A percentile compares a stretch with the other conserved stretches of the same genome.
Evolutionary conservation across 2,797 vertebrate genomes (phyloP).

Genomic region (Peromyscus aztecus): DNA sequence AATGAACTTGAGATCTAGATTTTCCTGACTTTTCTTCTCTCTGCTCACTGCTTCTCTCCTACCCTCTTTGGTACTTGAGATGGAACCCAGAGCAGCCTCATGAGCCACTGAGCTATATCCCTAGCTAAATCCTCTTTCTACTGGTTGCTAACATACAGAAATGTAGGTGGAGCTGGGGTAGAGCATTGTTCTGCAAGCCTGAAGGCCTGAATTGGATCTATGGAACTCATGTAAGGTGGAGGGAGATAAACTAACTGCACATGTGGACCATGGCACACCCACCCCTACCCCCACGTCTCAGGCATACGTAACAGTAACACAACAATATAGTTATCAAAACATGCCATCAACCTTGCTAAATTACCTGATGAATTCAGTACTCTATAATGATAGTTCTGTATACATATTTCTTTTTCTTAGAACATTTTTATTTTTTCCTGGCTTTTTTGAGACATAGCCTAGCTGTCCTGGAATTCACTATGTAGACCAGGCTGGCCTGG

Average conservation of each 20-base stretch:
- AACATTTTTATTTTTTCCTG: background rate
- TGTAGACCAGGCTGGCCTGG: background rate
- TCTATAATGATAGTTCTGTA: background rate
- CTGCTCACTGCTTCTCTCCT: no score
- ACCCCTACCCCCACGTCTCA: background rate
- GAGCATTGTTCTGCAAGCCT: background rate
- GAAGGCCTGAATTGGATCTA: background rate
- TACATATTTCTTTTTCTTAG: background rate
- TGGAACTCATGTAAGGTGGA: background rate
- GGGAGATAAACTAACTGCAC: background rate
- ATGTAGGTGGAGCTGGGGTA: background rate
- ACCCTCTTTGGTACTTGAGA: background rate
- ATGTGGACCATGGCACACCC: background rate
- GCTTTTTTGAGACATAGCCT: background rate
- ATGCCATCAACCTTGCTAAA: background rate
- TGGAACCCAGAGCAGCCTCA: background rate
- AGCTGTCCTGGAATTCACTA: background rate
- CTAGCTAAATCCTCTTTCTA: background rate
- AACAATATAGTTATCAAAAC: background rate
- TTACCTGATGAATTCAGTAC: background rate
- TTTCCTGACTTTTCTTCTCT: background rate
- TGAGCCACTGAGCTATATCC: background rate
- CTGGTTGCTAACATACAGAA: background rate
- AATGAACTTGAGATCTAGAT: background rate
- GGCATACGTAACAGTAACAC: no score